Base-by-base conservation (phyloP, 1,140 invertebrate species). In the Leptinotarsa lineolata region DNA sequence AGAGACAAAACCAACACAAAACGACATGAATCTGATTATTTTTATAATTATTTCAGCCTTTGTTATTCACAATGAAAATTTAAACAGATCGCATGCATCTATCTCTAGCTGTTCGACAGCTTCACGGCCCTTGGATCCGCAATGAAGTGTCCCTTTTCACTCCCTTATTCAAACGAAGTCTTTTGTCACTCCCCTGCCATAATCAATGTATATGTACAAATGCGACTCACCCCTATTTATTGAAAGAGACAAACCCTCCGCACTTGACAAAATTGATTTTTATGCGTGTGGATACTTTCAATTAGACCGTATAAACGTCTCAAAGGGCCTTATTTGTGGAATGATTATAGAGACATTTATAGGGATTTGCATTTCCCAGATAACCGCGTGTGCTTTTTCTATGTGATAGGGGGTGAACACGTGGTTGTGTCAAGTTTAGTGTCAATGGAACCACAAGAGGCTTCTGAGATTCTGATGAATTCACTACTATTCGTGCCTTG, bases 221-320 rank as follows among this genome's bases (percentile, higher is more conserved):
- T 76, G 72, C 68, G 75, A 44, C 59, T 63, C 71, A 72, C 78
- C 76, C 75, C 74, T 78, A 72, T 64, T 74, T 63, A 70, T 71
- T 63, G 71, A 73, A 68, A 45, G 70, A 61, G 74, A 63, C 69
- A 61, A 63, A 68, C 72, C 77, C 72, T 66, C 73, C 72, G 64
- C 73, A 73, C 74, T 77, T 77, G 73, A 74, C 74, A 67, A 75
- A 80, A 80, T 78, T 79, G 79, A 80, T 80, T 80, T 78, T 80
- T 79, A 79, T 76, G 78, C 67, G 67, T 78, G 76, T 79, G 79
- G 75, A 72, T 76, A 79, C 78, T 80, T 79, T 80, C 79, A 80
- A 80, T 80, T 80, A 80, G 76, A 78, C 72, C 76, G 63, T 76
- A 77, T 73, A 79, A 76, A 76, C 74, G 72, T 66, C 66, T 69